Conservation (phyloP, 2,888 invertebrate species). For the Ptilodon capucinus region DNA sequence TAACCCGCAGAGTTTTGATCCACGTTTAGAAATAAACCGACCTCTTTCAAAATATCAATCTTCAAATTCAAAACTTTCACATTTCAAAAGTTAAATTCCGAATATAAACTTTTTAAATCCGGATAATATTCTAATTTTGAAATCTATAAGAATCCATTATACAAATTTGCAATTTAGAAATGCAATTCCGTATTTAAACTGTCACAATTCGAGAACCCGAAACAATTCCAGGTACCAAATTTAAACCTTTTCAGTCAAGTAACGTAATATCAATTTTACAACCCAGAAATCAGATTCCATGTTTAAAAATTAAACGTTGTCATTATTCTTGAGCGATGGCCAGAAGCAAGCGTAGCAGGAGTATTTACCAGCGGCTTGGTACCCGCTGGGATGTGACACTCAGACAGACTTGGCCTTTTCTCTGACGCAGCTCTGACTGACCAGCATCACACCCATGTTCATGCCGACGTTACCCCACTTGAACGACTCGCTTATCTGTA, state of each 20-base stretch:
- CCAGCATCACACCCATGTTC: slow-evolving; percentile 86
- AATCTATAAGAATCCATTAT: neutral
- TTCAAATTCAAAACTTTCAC: slow-evolving; percentile 21
- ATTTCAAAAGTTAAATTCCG: slow-evolving; percentile 5
- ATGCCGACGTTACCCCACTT: slow-evolving; percentile 88
- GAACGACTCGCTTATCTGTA: slow-evolving; percentile 87
- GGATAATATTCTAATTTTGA: neutral
- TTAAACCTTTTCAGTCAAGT: slow-evolving; percentile 23
- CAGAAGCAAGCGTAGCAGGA: slow-evolving; percentile 71
- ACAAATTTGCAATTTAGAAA: slow-evolving; percentile 6
- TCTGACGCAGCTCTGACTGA: slow-evolving; percentile 76
- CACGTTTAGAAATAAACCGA: slow-evolving; percentile 26
- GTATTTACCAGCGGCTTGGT: slow-evolving; percentile 56
- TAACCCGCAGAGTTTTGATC: slow-evolving; percentile 19
- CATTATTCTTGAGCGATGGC: slow-evolving; percentile 59
- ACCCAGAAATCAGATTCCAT: neutral
- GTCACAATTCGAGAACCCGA: slow-evolving; percentile 8
- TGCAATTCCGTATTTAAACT: slow-evolving; percentile 30
- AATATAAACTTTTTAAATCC: slow-evolving; percentile 1
- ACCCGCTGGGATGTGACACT: slow-evolving; percentile 64
- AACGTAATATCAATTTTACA: slow-evolving; percentile 8
- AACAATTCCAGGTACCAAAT: slow-evolving; percentile 11
- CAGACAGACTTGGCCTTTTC: slow-evolving; percentile 76
- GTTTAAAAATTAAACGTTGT: slow-evolving; percentile 54
- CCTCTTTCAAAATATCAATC: slow-evolving; percentile 13